Percentiles rank a stretch among this genome's conserved stretches.
Evolutionary conservation across 2,888 invertebrate genomes (phyloP).

Genomic region (Campaea margaritaria): DNA sequence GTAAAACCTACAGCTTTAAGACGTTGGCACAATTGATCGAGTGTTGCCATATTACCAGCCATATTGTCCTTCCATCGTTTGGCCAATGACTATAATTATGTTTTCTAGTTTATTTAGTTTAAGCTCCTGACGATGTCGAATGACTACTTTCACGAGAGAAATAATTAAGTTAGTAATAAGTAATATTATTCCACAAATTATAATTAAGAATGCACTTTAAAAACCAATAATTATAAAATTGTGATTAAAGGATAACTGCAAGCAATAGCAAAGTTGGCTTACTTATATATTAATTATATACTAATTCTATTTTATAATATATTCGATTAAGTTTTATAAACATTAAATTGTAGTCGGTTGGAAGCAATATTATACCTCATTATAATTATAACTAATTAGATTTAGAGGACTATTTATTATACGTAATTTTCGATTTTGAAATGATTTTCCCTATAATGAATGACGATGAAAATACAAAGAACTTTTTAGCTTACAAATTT

Average conservation of each 20-base stretch:
- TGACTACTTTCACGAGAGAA: no score
- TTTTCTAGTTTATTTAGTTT: no score
- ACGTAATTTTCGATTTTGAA: conserved; percentile 16
- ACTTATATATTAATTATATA: conserved; percentile 13
- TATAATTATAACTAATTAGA: conserved; percentile 32
- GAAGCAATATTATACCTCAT: conserved; percentile 41
- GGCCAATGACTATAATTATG: no score
- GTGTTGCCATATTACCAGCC: no score
- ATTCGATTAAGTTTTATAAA: no score
- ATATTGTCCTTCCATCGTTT: no score
- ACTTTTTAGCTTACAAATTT: conserved; percentile 60
- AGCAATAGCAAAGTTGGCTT: conserved; percentile 15
- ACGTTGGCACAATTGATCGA: no score
- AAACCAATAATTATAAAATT: conserved; percentile 1
- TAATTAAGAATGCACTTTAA: conserved; percentile 9
- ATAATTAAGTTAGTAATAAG: no score
- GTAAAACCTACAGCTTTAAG: no score
- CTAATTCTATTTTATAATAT: conserved; percentile 10
- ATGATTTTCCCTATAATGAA: conserved; percentile 40
- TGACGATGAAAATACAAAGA: conserved; percentile 43
- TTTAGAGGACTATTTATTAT: conserved; percentile 13
- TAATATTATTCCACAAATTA: background rate
- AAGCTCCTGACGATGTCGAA: no score
- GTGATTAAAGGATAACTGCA: conserved; percentile 11
- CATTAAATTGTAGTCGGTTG: conserved; percentile 17